Conservation (phyloP, 2,113 vertebrate species). For the Antigone vipio region DNA sequence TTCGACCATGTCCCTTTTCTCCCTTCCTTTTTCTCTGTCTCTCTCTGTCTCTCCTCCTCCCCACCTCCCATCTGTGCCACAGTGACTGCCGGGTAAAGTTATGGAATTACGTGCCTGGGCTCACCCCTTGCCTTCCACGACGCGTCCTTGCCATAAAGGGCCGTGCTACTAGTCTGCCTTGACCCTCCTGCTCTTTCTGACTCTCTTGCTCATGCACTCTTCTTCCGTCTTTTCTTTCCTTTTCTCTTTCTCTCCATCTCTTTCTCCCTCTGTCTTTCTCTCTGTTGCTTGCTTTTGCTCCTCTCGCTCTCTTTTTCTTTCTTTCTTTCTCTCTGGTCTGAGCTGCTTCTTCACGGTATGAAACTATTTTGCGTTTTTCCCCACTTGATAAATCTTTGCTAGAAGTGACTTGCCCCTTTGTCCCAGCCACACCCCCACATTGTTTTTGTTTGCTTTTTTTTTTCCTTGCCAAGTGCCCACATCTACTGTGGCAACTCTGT, state of each 20-base stretch:
- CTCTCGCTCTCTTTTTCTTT: neutral
- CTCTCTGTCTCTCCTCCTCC: conserved; percentile 29
- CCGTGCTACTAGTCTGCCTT: conserved; percentile 96
- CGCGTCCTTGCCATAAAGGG: conserved; percentile 99
- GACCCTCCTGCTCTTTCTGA: conserved; percentile 74
- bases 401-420: neutral
- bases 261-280: conserved; percentile 53
- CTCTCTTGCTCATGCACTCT: conserved; percentile 45
- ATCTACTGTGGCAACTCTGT: neutral
- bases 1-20: conserved; percentile 62
- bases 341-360: conserved; percentile 81
- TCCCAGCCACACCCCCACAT: neutral
- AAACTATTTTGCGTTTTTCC: conserved; percentile 63
- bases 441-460: neutral
- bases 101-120: conserved; percentile 97
- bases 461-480: neutral
- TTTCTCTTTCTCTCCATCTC: conserved; percentile 24
- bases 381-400: conserved; percentile 25
- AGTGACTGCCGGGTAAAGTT: conserved; percentile 99
- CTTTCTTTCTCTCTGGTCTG: conserved; percentile 63
- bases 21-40: conserved; percentile 52
- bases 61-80: conserved; percentile 58
- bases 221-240: conserved; percentile 33
- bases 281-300: conserved; percentile 38
- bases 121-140: conserved; percentile 97